Conservation (phyloP, 2,797 vertebrate genomes). For the Pangasius krempfi region DNA sequence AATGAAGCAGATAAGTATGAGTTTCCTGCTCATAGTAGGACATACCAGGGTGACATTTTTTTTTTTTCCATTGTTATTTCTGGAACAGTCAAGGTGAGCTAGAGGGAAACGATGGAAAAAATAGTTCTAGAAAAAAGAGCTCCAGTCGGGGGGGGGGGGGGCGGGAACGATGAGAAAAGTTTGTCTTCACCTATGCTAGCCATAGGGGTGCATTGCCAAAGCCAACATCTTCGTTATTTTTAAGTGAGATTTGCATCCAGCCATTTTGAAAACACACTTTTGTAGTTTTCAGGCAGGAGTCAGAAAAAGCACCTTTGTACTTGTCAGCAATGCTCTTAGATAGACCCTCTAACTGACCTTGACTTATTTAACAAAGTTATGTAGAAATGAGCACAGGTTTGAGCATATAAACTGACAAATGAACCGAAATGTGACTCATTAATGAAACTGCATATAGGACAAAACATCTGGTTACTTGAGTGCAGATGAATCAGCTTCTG, state of each 20-base stretch:
- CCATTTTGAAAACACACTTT: background rate
- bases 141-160: background rate
- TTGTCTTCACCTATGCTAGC: constrained; percentile 23
- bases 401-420: background rate
- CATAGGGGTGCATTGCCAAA: constrained; percentile 14
- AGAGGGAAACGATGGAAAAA: background rate
- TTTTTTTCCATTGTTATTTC: background rate
- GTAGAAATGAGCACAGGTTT: background rate
- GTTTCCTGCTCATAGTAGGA: background rate
- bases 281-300: background rate
- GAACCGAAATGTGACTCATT: background rate
- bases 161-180: background rate
- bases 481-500: background rate
- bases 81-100: background rate
- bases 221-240: background rate
- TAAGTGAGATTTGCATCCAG: background rate
- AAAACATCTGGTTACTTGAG: background rate
- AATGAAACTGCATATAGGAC: background rate
- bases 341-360: background rate
- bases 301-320: background rate
- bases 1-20: too few species aligned
- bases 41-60: background rate
- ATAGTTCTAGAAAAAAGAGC: constrained; percentile 7
- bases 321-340: background rate
- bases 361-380: background rate